Percentiles rank a stretch among this genome's conserved stretches.
Conservation (phyloP, 2,888 invertebrate genomes). For the Drosophila ezoana region DNA sequence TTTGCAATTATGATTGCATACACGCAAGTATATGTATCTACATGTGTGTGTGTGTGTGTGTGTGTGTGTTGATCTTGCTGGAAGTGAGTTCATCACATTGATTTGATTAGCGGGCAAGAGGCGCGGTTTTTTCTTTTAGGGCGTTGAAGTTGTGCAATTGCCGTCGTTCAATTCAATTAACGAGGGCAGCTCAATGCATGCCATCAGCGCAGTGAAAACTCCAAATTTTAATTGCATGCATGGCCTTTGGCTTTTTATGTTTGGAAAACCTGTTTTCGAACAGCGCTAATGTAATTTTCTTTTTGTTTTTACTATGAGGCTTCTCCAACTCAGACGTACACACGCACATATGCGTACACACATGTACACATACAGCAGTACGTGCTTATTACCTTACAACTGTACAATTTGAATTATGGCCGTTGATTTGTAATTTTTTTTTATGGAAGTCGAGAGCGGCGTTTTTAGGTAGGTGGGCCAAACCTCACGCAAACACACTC, state of each 20-base stretch:
- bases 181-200: constrained; percentile 52
- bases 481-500: constrained; percentile 5
- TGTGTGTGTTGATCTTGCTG: constrained; percentile 52
- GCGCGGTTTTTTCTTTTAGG: constrained; percentile 39
- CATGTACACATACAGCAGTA: constrained; percentile 16
- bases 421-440: constrained; percentile 43
- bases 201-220: constrained; percentile 62
- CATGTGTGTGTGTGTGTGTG: constrained; percentile 6
- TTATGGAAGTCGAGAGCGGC: constrained; percentile 23
- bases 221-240: constrained; percentile 25
- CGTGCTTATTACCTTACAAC: constrained; percentile 58
- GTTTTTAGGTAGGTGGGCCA: constrained; percentile 49
- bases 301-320: constrained; percentile 35
- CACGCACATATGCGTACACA: constrained; percentile 11
- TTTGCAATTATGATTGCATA: constrained; percentile 65
- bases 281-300: constrained; percentile 24
- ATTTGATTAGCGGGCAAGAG: constrained; percentile 50
- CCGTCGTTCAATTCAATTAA: constrained; percentile 42
- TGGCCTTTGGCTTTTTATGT: constrained; percentile 13
- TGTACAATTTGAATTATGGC: constrained; percentile 59
- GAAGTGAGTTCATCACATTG: constrained; percentile 64
- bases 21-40: constrained; percentile 16
- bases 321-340: constrained; percentile 37
- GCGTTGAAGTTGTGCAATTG: constrained; percentile 48
- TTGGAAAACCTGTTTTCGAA: constrained; percentile 53